A percentile compares a stretch with the other conserved stretches of the same genome.
phyloP scores from a whole-genome alignment of 2,113 vertebrate species.

The Sardina pilchardus region DNA sequence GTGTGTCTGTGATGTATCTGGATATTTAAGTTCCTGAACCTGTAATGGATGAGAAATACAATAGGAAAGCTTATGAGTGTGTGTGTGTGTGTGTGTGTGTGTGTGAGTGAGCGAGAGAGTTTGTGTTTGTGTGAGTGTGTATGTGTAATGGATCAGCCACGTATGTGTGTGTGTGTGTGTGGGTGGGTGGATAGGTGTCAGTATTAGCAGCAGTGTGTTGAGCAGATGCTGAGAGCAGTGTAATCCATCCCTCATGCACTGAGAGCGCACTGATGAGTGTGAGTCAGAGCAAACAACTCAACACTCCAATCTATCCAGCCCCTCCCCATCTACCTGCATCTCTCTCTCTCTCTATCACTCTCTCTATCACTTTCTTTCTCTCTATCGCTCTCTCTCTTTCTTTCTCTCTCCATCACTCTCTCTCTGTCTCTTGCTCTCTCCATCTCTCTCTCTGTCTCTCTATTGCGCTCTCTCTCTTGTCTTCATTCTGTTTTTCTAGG shows the following conservation, averaged over 20 bases:
- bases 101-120: background rate
- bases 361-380: background rate
- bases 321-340: background rate
- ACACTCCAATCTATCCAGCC: background rate
- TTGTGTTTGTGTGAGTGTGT: background rate
- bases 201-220: background rate
- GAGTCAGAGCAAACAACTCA: background rate
- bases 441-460: background rate
- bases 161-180: background rate
- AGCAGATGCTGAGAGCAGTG: background rate
- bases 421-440: constrained; percentile 7
- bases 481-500: background rate
- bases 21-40: too few species aligned
- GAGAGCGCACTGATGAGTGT: constrained; percentile 15
- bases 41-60: background rate
- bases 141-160: too few species aligned
- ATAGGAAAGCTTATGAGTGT: background rate
- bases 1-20: background rate
- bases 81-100: background rate
- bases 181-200: background rate
- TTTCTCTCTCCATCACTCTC: constrained; percentile 40
- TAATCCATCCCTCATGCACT: constrained; percentile 4
- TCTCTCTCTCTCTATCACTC: background rate
- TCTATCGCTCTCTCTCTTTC: constrained; percentile 39
- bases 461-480: background rate